phyloP scores from a whole-genome alignment of 2,888 invertebrate genomes.

The Diaphora mendica region DNA sequence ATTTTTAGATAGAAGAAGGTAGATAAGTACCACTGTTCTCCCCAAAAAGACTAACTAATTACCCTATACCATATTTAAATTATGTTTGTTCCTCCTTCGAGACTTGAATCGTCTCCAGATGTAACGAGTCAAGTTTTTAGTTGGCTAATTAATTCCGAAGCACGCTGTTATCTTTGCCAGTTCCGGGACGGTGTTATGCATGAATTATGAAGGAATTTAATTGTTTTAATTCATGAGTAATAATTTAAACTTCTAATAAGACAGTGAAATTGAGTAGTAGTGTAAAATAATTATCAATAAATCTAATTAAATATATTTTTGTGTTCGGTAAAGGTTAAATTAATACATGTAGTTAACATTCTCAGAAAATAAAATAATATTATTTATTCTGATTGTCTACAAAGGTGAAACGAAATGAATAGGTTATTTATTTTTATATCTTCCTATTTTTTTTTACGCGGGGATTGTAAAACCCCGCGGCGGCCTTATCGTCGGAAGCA shows the following conservation, averaged over 20 bases:
- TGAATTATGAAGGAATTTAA: slow-evolving; percentile 19
- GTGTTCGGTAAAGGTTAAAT: too few species aligned
- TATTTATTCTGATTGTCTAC: too few species aligned
- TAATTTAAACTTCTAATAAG: neutral
- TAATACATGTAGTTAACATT: too few species aligned
- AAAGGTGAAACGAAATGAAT: too few species aligned
- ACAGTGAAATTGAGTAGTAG: neutral
- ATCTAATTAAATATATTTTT: neutral
- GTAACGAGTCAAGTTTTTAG: slow-evolving; percentile 73
- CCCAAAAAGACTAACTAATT: slow-evolving; percentile 1
- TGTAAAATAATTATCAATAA: neutral
- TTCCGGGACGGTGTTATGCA: slow-evolving; percentile 45
- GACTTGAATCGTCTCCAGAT: slow-evolving; percentile 36
- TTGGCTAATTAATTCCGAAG: slow-evolving; percentile 73
- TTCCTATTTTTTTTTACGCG: too few species aligned
- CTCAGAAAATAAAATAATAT: too few species aligned
- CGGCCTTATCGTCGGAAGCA: too few species aligned
- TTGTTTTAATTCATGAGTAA: neutral
- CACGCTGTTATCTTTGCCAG: slow-evolving; percentile 67
- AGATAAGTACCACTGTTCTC: neutral
- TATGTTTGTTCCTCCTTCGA: slow-evolving; percentile 2
- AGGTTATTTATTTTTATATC: too few species aligned
- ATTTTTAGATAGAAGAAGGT: neutral
- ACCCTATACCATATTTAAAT: slow-evolving; percentile 36
- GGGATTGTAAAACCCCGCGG: too few species aligned